phyloP scores from a whole-genome alignment of 2,888 invertebrate species.

The Drosophila algonquin region DNA sequence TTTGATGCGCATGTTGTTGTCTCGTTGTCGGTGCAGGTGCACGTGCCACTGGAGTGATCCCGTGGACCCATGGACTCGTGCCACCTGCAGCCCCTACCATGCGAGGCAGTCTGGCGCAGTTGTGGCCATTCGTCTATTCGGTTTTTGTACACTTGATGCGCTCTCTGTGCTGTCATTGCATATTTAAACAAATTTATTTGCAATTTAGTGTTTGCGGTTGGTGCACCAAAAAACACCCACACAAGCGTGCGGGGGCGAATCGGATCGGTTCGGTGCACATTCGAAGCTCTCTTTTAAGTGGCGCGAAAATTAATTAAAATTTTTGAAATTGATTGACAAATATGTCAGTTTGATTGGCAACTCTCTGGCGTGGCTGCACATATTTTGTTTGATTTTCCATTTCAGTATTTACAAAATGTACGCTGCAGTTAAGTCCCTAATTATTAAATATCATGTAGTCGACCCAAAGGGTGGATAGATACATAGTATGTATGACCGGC shows the following conservation, averaged over 20 bases:
- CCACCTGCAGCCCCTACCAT: constrained; percentile 12
- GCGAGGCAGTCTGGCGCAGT: constrained; percentile 50
- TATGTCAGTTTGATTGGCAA: constrained; percentile 64
- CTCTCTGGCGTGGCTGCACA: constrained; percentile 1
- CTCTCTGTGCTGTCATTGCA: constrained; percentile 55
- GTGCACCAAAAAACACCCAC: constrained; percentile 15
- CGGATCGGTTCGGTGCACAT: constrained; percentile 35
- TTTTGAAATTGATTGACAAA: constrained; percentile 72
- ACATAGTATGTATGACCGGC: background rate
- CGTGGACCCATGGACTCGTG: background rate
- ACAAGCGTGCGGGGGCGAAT: constrained; percentile 3
- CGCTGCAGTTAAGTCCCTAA: background rate
- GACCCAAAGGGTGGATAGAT: background rate
- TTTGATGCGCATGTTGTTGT: constrained; percentile 74
- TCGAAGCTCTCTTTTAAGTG: constrained; percentile 64
- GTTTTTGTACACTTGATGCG: constrained; percentile 35
- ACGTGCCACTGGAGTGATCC: constrained; percentile 16
- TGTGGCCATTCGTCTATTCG: constrained; percentile 34
- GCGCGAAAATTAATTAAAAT: constrained; percentile 79
- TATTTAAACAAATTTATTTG: constrained; percentile 77
- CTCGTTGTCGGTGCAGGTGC: constrained; percentile 53
- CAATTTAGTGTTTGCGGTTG: constrained; percentile 76
- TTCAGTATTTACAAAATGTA: background rate
- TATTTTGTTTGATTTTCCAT: background rate
- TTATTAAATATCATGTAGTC: background rate